A percentile compares a stretch with the other conserved stretches of the same genome.
phyloP scores from a whole-genome alignment of 2,113 vertebrate genomes.

The Nipponia nippon region DNA sequence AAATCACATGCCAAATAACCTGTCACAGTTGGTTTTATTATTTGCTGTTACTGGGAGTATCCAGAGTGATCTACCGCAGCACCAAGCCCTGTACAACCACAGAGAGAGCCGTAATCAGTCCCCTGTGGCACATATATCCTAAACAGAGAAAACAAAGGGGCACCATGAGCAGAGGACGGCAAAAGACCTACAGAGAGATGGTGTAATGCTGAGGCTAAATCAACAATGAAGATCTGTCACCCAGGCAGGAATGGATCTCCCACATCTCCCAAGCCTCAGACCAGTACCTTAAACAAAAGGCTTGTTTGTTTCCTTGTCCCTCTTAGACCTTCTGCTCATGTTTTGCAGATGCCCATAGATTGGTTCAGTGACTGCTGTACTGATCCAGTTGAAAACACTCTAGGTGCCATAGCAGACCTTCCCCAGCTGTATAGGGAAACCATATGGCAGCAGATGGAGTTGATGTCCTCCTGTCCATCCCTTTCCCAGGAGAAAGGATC shows the following conservation, averaged over 20 bases:
- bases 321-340: not conserved
- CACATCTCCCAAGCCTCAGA: not conserved
- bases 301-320: not conserved
- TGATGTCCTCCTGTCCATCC: fast-evolving
- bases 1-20: not conserved
- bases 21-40: not conserved
- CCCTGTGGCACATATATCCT: not conserved
- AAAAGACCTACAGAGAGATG: not conserved
- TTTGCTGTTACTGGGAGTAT: not conserved
- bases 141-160: not conserved
- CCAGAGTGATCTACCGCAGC: not conserved
- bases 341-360: not conserved
- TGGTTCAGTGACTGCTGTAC: not conserved
- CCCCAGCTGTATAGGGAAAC: not conserved
- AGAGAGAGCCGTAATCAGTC: not conserved
- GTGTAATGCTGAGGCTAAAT: not conserved
- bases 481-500: not conserved
- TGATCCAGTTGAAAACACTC: not conserved
- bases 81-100: not conserved
- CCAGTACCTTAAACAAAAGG: not conserved
- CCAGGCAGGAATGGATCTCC: not conserved
- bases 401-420: not conserved
- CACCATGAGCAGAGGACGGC: not conserved
- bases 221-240: not conserved
- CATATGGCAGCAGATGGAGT: not conserved